phyloP scores from a whole-genome alignment of 2,113 vertebrate genomes.

The Mixornis gularis region DNA sequence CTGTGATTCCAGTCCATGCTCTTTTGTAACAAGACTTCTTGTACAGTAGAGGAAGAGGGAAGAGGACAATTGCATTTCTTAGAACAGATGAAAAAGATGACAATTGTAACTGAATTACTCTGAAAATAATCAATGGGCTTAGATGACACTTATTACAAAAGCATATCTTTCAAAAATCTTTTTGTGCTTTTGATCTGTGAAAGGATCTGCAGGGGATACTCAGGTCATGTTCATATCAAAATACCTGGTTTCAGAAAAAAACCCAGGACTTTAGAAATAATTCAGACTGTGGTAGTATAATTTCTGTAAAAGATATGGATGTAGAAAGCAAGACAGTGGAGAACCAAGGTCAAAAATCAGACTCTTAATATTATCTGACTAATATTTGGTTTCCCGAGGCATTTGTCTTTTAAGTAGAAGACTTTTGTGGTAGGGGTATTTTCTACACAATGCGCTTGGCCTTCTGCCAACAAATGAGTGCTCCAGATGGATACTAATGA shows the following conservation, averaged over 20 bases:
- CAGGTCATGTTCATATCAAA: background rate
- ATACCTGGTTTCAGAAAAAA: background rate
- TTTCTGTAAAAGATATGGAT: background rate
- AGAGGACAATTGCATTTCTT: background rate
- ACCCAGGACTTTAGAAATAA: background rate
- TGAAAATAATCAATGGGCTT: background rate
- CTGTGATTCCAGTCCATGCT: background rate
- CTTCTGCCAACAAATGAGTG: slow-evolving; percentile 20
- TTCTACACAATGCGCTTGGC: slow-evolving; percentile 22
- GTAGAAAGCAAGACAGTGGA: background rate
- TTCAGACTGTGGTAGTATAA: background rate
- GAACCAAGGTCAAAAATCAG: background rate
- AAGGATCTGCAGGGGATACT: background rate
- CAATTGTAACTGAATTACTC: background rate
- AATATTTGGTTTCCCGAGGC: background rate
- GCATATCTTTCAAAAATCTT: background rate
- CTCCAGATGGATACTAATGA: slow-evolving; percentile 37
- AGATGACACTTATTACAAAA: background rate
- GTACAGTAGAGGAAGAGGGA: background rate
- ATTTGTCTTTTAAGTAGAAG: background rate
- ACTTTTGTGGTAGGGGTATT: background rate
- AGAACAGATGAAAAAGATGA: background rate
- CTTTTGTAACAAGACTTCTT: background rate
- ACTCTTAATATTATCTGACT: background rate
- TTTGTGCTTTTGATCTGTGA: background rate